These are phyloP conservation scores for Drosophila equinoxialis DNA, from an alignment of 1,140 invertebrate genomes.

Conservation along the genomic window DNA sequence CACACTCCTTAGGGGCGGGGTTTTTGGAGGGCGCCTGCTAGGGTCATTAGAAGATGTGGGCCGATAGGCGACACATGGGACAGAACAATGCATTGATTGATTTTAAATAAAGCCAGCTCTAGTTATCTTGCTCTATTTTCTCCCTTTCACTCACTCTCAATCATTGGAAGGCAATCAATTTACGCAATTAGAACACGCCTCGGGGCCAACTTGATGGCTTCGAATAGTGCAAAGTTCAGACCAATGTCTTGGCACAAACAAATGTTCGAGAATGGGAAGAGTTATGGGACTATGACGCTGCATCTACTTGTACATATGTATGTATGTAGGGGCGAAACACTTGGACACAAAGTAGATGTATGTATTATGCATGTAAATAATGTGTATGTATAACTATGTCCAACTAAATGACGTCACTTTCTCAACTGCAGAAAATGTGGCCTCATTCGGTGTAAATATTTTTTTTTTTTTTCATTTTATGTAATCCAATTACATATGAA, in stretches of 20 bases:
- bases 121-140: constrained; percentile 9
- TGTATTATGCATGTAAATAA: background rate
- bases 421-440: constrained; percentile 22
- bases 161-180: constrained; percentile 52
- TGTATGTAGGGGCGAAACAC: background rate
- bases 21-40: constrained; percentile 18
- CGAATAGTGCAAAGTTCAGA: constrained; percentile 46
- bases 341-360: background rate
- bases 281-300: constrained; percentile 12
- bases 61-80: constrained; percentile 31
- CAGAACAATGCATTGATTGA: constrained; percentile 63
- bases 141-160: background rate
- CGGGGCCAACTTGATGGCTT: background rate
- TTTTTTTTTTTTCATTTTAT: constrained; percentile 39
- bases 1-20: background rate
- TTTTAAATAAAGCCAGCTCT: constrained; percentile 54
- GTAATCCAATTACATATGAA: constrained; percentile 70
- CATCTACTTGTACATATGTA: background rate
- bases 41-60: constrained; percentile 48
- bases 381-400: constrained; percentile 7
- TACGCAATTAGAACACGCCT: constrained; percentile 64
- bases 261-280: constrained; percentile 14
- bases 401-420: constrained; percentile 47
- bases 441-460: constrained; percentile 10
- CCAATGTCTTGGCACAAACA: constrained; percentile 16